Percentiles rank a stretch among this genome's conserved stretches.
phyloP scores from a whole-genome alignment of 2,888 invertebrate species.

The Lycaena phlaeas region DNA sequence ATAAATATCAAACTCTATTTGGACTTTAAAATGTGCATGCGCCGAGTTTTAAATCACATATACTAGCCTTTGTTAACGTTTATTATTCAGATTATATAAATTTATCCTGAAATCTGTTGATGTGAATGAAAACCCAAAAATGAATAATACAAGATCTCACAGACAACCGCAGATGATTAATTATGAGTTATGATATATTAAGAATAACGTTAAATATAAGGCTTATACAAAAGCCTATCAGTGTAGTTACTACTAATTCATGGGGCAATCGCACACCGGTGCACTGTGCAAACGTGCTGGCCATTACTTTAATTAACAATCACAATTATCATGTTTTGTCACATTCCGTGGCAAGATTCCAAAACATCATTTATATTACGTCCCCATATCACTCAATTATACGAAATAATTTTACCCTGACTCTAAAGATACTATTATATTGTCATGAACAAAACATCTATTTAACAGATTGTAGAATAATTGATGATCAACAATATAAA shows the following conservation, averaged over 20 bases:
- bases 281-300: neutral
- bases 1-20: no score
- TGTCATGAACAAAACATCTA: conserved; percentile 10
- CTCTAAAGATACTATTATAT: conserved; percentile 31
- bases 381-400: conserved; percentile 29
- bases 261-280: conserved; percentile 4
- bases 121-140: no score
- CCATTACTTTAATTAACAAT: neutral
- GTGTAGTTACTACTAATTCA: conserved; percentile 11
- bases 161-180: no score
- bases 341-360: conserved; percentile 1
- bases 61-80: no score
- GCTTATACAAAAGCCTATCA: neutral
- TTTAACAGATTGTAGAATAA: neutral
- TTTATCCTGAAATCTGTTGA: no score
- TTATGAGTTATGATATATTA: conserved; percentile 12
- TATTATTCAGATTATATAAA: no score
- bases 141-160: no score
- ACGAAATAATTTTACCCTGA: conserved; percentile 36
- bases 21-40: no score
- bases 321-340: conserved; percentile 1
- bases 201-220: conserved; percentile 1
- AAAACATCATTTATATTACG: conserved; percentile 8
- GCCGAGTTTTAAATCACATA: no score
- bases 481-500: no score